phyloP scores from a whole-genome alignment of 1,140 invertebrate species.

The Caenorhabditis remanei region DNA sequence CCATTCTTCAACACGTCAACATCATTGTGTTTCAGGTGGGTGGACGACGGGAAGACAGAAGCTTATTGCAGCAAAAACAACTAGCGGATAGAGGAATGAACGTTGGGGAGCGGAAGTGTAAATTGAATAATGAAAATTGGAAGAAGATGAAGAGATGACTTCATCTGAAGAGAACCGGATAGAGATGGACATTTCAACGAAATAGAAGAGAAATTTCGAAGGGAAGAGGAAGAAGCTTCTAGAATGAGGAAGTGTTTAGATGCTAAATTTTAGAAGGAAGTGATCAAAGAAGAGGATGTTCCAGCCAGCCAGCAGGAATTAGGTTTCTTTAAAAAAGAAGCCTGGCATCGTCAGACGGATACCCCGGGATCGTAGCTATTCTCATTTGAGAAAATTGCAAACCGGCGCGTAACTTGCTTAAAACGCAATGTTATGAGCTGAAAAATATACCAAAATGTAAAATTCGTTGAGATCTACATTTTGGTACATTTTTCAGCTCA shows the following conservation, averaged over 20 bases:
- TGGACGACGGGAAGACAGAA: slow-evolving; percentile 3
- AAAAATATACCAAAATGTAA: too few species aligned
- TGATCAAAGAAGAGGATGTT: not conserved
- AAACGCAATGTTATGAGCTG: too few species aligned
- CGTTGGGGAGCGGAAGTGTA: slow-evolving; percentile 4
- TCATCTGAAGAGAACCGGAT: slow-evolving; percentile 9
- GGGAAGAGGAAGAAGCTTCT: slow-evolving; percentile 12
- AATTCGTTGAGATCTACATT: too few species aligned
- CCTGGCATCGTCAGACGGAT: too few species aligned
- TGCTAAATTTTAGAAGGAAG: not conserved
- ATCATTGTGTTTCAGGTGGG: not conserved
- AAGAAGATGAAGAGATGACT: slow-evolving; percentile 19
- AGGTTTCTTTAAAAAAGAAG: too few species aligned
- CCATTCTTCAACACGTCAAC: slow-evolving; percentile 2
- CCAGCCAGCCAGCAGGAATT: too few species aligned
- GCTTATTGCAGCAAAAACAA: not conserved
- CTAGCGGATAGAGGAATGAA: not conserved
- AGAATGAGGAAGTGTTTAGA: not conserved
- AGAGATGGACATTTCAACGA: slow-evolving; percentile 12
- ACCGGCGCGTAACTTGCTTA: too few species aligned
- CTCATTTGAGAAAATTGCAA: too few species aligned
- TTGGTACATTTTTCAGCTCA: too few species aligned
- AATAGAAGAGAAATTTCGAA: slow-evolving; percentile 16
- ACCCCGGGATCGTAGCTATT: too few species aligned
- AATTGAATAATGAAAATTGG: slow-evolving; percentile 20